These are phyloP conservation scores for Drosophila sproati DNA, from an alignment of 1,140 invertebrate genomes.

Conservation along the genomic window DNA sequence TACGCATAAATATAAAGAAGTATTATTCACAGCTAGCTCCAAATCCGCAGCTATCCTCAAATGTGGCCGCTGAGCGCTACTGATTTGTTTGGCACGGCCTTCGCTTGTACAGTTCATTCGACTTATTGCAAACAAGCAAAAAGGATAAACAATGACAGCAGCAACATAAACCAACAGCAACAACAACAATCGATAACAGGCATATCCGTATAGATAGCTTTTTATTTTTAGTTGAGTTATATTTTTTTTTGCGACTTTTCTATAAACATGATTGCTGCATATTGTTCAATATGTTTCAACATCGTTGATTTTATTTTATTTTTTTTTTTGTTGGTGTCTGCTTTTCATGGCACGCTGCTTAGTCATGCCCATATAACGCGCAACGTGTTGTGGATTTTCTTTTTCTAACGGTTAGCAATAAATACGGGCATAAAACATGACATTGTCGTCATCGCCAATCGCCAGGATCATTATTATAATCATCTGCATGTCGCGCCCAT, in stretches of 20 bases:
- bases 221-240: conserved; percentile 2
- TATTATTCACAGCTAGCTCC: conserved; percentile 19
- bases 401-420: conserved; percentile 68
- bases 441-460: conserved; percentile 16
- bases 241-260: background rate
- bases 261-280: conserved; percentile 36
- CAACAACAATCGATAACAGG: conserved; percentile 38
- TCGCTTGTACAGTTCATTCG: conserved; percentile 31
- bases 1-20: background rate
- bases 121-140: conserved; percentile 59
- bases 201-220: conserved; percentile 32
- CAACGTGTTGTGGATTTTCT: conserved; percentile 50
- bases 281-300: conserved; percentile 58
- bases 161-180: conserved; percentile 16
- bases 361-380: conserved; percentile 66
- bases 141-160: conserved; percentile 50
- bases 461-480: conserved; percentile 34
- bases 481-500: conserved; percentile 41
- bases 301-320: conserved; percentile 36
- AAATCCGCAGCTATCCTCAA: conserved; percentile 16
- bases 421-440: conserved; percentile 53
- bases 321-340: conserved; percentile 3
- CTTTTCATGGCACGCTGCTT: conserved; percentile 48
- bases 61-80: conserved; percentile 29
- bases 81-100: conserved; percentile 65